Conservation (phyloP, 2,797 vertebrate genomes). For the Oryzias sinensis region DNA sequence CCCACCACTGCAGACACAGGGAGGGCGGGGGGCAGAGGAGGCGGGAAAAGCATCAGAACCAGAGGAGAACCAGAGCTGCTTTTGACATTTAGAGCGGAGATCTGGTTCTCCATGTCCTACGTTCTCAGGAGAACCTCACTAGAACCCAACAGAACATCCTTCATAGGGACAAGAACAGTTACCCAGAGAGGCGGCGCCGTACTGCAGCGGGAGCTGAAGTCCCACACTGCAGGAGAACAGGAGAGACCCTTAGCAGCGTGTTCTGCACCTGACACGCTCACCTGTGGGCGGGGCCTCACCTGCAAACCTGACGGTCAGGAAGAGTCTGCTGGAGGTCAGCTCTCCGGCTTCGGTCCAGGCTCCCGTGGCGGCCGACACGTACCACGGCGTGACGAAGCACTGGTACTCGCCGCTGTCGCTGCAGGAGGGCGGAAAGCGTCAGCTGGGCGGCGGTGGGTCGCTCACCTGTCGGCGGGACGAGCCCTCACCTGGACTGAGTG, state of each 20-base stretch:
- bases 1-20: slow-evolving; percentile 71
- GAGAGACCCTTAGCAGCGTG: not conserved
- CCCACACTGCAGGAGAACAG: slow-evolving; percentile 81
- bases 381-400: slow-evolving; percentile 88
- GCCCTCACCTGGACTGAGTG: slow-evolving; percentile 78
- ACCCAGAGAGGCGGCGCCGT: slow-evolving; percentile 84
- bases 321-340: slow-evolving; percentile 81
- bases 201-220: slow-evolving; percentile 89
- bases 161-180: slow-evolving; percentile 10
- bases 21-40: no score
- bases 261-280: not conserved
- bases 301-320: slow-evolving; percentile 88
- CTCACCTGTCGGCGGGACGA: no score
- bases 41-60: no score
- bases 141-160: not conserved
- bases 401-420: slow-evolving; percentile 90
- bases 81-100: no score
- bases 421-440: not conserved
- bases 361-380: slow-evolving; percentile 78
- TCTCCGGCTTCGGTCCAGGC: slow-evolving; percentile 84
- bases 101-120: no score
- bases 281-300: slow-evolving; percentile 65
- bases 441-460: no score
- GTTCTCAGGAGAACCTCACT: no score
- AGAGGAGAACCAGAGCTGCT: no score